Evolutionary conservation across 2,113 vertebrate genomes (phyloP).

Genomic region (Oxyura jamaicensis): DNA sequence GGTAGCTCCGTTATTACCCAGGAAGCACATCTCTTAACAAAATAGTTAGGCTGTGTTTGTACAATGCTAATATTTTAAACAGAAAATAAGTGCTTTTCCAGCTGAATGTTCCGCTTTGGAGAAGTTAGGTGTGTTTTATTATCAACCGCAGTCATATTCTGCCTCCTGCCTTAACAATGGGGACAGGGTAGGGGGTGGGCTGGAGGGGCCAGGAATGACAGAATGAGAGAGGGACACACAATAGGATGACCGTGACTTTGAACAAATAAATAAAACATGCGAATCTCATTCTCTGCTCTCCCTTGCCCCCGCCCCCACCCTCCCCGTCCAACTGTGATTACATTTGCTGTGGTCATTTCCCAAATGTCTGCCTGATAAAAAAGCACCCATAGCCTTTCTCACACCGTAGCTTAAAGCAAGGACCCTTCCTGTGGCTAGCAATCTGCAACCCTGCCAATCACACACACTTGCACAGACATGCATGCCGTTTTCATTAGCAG

Average conservation of each 20-base stretch:
- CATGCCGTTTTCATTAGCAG: constrained; percentile 66
- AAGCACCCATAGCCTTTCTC: constrained; percentile 63
- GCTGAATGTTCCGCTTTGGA: not conserved
- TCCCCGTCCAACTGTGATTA: constrained; percentile 71
- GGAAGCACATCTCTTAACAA: not conserved
- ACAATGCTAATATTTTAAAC: not conserved
- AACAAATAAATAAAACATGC: constrained; percentile 86
- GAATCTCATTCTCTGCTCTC: constrained; percentile 51
- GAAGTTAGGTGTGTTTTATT: constrained; percentile 37
- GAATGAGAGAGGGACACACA: constrained; percentile 73
- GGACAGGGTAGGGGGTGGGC: constrained; percentile 65
- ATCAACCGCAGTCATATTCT: constrained; percentile 37
- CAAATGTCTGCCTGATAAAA: constrained; percentile 70
- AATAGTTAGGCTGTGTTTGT: not conserved
- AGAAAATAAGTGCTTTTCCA: constrained; percentile 18
- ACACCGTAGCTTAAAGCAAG: constrained; percentile 45
- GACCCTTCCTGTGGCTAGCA: constrained; percentile 74
- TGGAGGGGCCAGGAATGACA: constrained; percentile 68
- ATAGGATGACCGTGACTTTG: constrained; percentile 80
- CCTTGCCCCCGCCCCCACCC: constrained; percentile 37
- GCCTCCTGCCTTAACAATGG: constrained; percentile 72
- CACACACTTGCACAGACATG: constrained; percentile 47
- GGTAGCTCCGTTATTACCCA: not conserved
- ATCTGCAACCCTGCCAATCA: constrained; percentile 72
- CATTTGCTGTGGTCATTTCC: constrained; percentile 84